Evolutionary conservation across 2,888 invertebrate species (phyloP).

Genomic region (Therioaphis trifolii): DNA sequence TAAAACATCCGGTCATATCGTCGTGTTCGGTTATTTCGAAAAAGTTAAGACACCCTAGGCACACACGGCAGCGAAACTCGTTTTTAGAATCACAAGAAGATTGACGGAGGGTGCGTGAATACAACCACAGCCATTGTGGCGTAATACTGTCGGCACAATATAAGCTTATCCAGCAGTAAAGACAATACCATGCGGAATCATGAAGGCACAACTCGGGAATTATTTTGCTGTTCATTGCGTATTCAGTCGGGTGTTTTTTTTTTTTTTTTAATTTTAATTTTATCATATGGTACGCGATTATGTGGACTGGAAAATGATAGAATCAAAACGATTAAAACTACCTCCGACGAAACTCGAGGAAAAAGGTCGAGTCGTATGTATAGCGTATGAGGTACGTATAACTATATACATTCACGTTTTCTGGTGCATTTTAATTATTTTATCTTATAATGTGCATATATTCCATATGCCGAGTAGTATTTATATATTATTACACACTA

Average conservation of each 20-base stretch:
- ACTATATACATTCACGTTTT: too few relatives aligned
- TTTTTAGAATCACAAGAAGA: background rate
- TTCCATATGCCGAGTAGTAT: background rate
- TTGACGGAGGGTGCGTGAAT: too few relatives aligned
- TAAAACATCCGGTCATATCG: constrained; percentile 12
- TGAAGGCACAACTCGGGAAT: background rate
- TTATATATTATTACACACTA: background rate
- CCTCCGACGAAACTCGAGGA: background rate
- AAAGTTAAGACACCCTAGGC: background rate
- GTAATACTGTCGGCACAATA: background rate
- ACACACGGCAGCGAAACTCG: background rate
- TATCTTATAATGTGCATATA: background rate
- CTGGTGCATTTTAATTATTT: constrained; percentile 38
- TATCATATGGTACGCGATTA: background rate
- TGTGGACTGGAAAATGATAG: background rate
- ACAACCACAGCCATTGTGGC: background rate
- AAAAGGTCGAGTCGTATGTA: background rate
- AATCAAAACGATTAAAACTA: constrained; percentile 10
- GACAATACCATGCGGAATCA: background rate
- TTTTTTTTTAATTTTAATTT: background rate
- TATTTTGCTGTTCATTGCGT: background rate
- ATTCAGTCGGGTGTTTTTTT: background rate
- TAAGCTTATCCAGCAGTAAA: background rate
- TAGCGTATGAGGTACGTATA: too few relatives aligned
- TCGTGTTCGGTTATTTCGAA: background rate